Evolutionary conservation across 2,888 invertebrate genomes (phyloP), one percentile per base, ranked within the genome.

Genomic region (Linyphia triangularis): DNA sequence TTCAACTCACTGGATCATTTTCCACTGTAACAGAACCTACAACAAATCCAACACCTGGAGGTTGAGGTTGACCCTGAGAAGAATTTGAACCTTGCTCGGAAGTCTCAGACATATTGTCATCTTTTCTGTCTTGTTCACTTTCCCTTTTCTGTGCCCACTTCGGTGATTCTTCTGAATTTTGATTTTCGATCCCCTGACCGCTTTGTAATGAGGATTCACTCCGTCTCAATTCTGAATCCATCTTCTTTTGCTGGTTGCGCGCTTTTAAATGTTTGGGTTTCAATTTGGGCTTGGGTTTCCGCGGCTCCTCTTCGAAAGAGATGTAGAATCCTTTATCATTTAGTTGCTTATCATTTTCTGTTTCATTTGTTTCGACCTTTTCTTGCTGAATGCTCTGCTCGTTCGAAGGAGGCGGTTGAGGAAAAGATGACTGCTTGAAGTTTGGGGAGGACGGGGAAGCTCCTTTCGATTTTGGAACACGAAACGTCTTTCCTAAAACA

Each of bases 271-370:
- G 88, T 72, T 89, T 89, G 1, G 90, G 89, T 90, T 97, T 94
- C 78, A 97, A 93, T 19, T 97, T 96, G 1, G 97, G 98, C 93
- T 98, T 98, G 19, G 97, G 97, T 92, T 97, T 89, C 40, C 95
- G 92, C 0, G 92, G 92, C 24, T 96, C 96, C 92, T 96, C 96
- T 92, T 97, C 97, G 92, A 98, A 97, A 75, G 97, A 96, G 92
- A 98, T 97, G 93, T 98, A 98, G 93, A 98, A 98, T 16, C 93
- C 93, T 89, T 92, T 91, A 65, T 92, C 92, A 73, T 73, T 79
- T 19, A 75, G 65, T 7, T 81, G 51, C 2, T 63, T 26, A 5
- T 83, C 77, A 22, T 3, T 59, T 24, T 78, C 89, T 24, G 63
- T 24, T 2, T 59, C 19, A 43, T 63, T 28, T n/a, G 77, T 16